These are phyloP conservation scores for Amazona finschi DNA, from an alignment of 2,797 vertebrate species.

Conservation along the genomic window DNA sequence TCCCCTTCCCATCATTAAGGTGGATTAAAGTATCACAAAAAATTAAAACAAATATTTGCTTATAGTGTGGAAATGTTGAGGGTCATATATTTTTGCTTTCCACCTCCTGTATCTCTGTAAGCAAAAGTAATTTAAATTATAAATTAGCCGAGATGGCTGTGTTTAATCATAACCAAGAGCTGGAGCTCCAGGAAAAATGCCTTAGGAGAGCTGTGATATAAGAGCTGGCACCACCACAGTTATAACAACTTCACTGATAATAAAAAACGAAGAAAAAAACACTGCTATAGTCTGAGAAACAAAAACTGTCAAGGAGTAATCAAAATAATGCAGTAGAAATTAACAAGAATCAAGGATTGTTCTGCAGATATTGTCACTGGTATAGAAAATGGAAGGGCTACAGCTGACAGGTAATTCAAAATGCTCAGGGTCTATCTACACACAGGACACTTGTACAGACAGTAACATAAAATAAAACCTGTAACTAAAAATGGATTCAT, in stretches of 20 bases:
- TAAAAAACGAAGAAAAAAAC: not conserved
- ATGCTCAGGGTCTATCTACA: not conserved
- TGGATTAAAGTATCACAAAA: not conserved
- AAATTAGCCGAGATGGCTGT: not conserved
- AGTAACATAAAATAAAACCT: not conserved
- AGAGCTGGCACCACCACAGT: not conserved
- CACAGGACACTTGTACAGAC: not conserved
- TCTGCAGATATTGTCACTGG: not conserved
- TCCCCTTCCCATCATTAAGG: not conserved
- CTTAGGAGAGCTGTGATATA: not conserved
- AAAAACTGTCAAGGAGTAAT: not conserved
- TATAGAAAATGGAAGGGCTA: not conserved
- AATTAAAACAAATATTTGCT: not conserved
- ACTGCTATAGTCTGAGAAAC: not conserved
- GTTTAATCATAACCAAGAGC: not conserved
- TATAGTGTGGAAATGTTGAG: not conserved
- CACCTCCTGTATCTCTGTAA: not conserved
- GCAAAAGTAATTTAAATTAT: not conserved
- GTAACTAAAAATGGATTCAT: not conserved
- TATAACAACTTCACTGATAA: not conserved
- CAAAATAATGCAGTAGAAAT: not conserved
- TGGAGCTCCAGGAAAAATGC: not conserved
- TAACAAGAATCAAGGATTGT: not conserved
- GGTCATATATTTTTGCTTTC: not conserved
- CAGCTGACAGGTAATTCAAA: not conserved